Evolutionary conservation across 2,797 vertebrate species (phyloP), one percentile per base, ranked within the genome.

Genomic region (Galagoides demidoff): DNA sequence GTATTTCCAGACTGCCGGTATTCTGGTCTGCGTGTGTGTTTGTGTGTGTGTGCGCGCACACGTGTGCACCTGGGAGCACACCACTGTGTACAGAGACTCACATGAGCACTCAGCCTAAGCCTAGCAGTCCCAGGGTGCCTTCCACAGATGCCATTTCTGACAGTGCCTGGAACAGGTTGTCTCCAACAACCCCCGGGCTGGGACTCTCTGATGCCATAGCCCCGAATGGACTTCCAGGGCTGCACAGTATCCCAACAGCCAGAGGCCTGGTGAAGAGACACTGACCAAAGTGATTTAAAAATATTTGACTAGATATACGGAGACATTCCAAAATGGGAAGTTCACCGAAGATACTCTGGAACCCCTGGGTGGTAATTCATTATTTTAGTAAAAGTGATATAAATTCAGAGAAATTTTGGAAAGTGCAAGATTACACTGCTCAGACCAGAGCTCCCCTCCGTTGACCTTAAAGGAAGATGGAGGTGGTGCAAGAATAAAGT

Each of bases 321-420:
- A 63, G 64, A 7, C 85, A 61, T 81, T 91, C 39, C 25, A 37
- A 77, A 88, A 57, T 0, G 2, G 9, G 1, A 79, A 45, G 29
- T 16, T 43, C 52, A 3, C 76, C 27, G 14, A 63, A 39, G 39
- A 55, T 45, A 25, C 11, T 6, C 7, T n/a, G 27, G 74, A 49
- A 34, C 39, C 8, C 78, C 27, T 77, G 45, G 61, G 55, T 73
- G 57, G 31, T 55, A 3, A 27, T 66, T 34, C 64, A 12, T 17
- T 37, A 10, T 68, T 73, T 85, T 70, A 61, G 81, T 82, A 82
- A 91, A 96, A 74, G 45, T 64, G 57, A 93, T 52, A 49, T 2
- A 43, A 74, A 55, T 23, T n/a, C 39, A 14, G 2, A 85, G 45
- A 84, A 25, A 59, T 73, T 57, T 52, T 52, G 63, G 12, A 37